Evolutionary conservation across 2,888 invertebrate species (phyloP).

Genomic region (Amiota mariae): DNA sequence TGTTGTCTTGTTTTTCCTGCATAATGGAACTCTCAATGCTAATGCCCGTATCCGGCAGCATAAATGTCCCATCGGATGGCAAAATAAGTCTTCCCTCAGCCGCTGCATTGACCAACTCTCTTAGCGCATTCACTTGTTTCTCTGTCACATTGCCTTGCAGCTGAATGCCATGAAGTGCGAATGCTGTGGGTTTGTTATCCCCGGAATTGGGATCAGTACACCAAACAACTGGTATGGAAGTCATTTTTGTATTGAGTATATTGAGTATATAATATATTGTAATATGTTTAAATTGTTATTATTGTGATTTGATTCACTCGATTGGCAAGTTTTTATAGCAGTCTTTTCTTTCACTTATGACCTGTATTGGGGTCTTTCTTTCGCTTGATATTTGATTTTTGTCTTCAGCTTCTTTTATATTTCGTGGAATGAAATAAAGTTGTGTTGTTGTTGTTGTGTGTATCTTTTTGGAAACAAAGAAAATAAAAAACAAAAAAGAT

Average conservation of each 20-base stretch:
- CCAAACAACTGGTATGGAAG: slow-evolving; percentile 74
- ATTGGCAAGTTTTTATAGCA: slow-evolving; percentile 17
- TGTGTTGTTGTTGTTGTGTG: slow-evolving; percentile 1
- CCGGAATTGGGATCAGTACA: slow-evolving; percentile 74
- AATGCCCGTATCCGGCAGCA: slow-evolving; percentile 72
- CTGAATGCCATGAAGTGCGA: slow-evolving; percentile 73
- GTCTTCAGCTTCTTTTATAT: not conserved
- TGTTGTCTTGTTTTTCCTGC: slow-evolving; percentile 40
- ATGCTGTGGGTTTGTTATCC: slow-evolving; percentile 73
- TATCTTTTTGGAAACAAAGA: not conserved
- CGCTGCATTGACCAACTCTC: slow-evolving; percentile 73
- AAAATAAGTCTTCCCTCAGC: slow-evolving; percentile 73
- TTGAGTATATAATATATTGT: not conserved
- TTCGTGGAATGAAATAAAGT: not conserved
- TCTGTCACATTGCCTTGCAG: slow-evolving; percentile 74
- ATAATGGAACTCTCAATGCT: slow-evolving; percentile 73
- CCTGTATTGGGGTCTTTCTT: not conserved
- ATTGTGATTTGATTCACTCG: slow-evolving; percentile 4
- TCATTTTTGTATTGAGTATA: slow-evolving; percentile 59
- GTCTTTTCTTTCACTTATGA: not conserved
- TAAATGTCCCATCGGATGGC: slow-evolving; percentile 73
- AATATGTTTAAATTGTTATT: not conserved
- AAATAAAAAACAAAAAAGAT: too few species aligned
- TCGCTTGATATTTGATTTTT: not conserved
- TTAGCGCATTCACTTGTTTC: slow-evolving; percentile 72